These are phyloP conservation scores for Mythimna pallens DNA, from an alignment of 2,888 invertebrate species.

Conservation along the genomic window DNA sequence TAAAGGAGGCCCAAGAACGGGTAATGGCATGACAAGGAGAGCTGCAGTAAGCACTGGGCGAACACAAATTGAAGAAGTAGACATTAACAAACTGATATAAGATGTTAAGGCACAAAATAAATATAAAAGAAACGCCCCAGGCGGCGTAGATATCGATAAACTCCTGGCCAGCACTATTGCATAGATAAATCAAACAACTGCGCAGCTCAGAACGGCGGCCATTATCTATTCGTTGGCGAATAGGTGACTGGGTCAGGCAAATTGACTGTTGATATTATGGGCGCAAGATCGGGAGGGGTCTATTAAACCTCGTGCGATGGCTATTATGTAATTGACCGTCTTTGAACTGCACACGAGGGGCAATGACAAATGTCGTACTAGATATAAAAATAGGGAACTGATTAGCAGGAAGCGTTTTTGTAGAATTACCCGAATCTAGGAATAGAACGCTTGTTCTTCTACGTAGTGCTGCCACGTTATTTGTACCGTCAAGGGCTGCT, in stretches of 20 bases:
- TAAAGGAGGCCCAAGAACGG: background rate
- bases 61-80: background rate
- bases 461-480: too few species aligned
- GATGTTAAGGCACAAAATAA: background rate
- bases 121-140: conserved; percentile 5
- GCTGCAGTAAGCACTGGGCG: background rate
- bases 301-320: conserved; percentile 10
- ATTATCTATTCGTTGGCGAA: conserved; percentile 68
- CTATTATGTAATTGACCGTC: conserved; percentile 24
- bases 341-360: conserved; percentile 26
- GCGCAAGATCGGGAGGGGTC: conserved; percentile 37
- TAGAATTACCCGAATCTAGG: background rate
- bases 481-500: too few species aligned
- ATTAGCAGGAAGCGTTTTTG: background rate
- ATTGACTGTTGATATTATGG: conserved; percentile 60
- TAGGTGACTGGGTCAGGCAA: conserved; percentile 68
- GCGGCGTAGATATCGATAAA: conserved; percentile 33
- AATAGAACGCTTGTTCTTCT: too few species aligned
- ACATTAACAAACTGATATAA: background rate
- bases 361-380: conserved; percentile 21
- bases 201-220: conserved; percentile 61
- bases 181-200: conserved; percentile 61
- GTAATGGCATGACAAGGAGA: background rate
- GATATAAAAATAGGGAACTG: background rate
- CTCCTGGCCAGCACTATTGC: conserved; percentile 25